phyloP scores from a whole-genome alignment of 2,888 invertebrate genomes.

The Spilosoma lubricipeda region DNA sequence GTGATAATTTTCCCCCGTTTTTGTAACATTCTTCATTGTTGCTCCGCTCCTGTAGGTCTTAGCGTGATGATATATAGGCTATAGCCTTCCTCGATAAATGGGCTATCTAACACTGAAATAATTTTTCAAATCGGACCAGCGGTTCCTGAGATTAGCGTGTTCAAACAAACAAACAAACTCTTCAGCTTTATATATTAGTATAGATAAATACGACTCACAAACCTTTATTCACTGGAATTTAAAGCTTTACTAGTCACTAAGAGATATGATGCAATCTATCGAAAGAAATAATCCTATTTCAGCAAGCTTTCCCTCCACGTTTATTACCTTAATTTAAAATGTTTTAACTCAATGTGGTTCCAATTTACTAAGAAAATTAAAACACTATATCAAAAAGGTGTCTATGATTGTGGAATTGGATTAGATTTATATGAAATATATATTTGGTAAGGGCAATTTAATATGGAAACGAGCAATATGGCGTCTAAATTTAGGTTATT shows the following conservation, averaged over 20 bases:
- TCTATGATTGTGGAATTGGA: constrained; percentile 26
- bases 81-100: too few relatives aligned
- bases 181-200: too few relatives aligned
- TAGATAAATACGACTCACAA: too few relatives aligned
- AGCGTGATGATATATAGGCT: too few relatives aligned
- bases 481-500: background rate
- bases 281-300: background rate
- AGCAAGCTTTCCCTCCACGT: background rate
- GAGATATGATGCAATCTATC: background rate
- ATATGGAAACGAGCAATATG: background rate
- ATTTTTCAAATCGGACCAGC: too few relatives aligned
- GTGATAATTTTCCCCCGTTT: too few relatives aligned
- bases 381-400: constrained; percentile 38
- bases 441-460: background rate
- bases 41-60: too few relatives aligned
- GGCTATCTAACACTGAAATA: too few relatives aligned
- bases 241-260: background rate
- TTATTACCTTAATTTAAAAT: constrained; percentile 7
- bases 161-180: too few relatives aligned
- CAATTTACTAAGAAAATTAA: constrained; percentile 52
- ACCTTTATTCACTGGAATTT: constrained; percentile 6
- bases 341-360: constrained; percentile 19
- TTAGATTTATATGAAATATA: constrained; percentile 21
- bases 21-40: too few relatives aligned
- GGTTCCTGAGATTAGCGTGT: too few relatives aligned